phyloP scores from a whole-genome alignment of 2,797 vertebrate species.

The Bradypus variegatus region DNA sequence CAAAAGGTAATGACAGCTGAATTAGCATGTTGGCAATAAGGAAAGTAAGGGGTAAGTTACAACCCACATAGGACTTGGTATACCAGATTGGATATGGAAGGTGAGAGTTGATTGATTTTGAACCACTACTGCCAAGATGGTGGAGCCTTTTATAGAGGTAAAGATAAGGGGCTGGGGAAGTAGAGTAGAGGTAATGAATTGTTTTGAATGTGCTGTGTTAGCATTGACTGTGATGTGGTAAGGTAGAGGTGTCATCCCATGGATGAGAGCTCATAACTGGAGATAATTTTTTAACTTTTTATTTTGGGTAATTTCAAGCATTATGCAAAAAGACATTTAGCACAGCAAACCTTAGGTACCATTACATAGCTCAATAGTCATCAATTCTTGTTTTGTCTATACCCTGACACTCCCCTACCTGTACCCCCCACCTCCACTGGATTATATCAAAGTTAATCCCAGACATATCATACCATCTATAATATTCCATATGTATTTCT shows the following conservation, averaged over 20 bases:
- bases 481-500: not conserved
- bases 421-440: too few species aligned
- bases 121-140: not conserved
- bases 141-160: not conserved
- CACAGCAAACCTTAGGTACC: not conserved
- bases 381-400: not conserved
- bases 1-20: not conserved
- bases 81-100: not conserved
- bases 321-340: not conserved
- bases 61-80: not conserved
- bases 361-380: not conserved
- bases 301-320: not conserved
- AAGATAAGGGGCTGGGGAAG: not conserved
- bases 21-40: not conserved
- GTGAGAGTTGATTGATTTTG: not conserved
- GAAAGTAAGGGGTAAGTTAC: not conserved
- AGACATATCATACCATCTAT: not conserved
- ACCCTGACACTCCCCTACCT: not conserved
- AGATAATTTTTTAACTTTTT: not conserved
- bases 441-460: not conserved
- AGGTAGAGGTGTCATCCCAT: not conserved
- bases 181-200: not conserved
- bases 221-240: not conserved
- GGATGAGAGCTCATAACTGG: not conserved
- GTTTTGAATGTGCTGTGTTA: not conserved